Evolutionary conservation across 1,140 invertebrate species (phyloP).

Genomic region (Ips nitidus): DNA sequence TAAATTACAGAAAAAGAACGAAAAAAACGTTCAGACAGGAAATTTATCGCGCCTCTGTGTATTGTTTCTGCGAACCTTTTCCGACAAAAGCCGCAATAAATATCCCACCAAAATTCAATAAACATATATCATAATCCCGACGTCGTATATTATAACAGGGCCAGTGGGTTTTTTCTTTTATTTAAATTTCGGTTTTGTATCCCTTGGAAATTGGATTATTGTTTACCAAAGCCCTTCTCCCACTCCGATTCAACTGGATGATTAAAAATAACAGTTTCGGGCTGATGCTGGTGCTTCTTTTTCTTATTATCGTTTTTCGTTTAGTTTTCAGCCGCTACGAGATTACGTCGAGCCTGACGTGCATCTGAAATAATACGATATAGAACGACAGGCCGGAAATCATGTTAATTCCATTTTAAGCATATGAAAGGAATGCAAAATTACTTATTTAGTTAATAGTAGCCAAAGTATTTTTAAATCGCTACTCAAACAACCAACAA

Average conservation of each 20-base stretch:
- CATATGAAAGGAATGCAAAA: too few species aligned
- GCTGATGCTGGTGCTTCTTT: too few species aligned
- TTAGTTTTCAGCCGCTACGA: too few species aligned
- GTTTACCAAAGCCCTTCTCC: conserved; percentile 18
- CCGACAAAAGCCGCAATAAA: conserved; percentile 4
- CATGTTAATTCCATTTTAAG: too few species aligned
- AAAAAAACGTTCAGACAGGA: neutral
- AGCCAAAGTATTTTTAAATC: too few species aligned
- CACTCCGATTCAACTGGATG: neutral
- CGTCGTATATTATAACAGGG: conserved; percentile 16
- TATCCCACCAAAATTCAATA: conserved; percentile 22
- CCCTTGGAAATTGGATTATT: conserved; percentile 27
- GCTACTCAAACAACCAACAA: too few species aligned
- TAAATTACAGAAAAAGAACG: neutral
- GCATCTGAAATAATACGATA: too few species aligned
- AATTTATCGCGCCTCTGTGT: conserved; percentile 7
- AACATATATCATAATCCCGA: conserved; percentile 23
- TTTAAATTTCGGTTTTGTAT: conserved; percentile 27
- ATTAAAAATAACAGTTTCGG: conserved; percentile 19
- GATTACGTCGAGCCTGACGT: too few species aligned
- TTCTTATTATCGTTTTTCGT: too few species aligned
- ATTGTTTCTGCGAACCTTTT: conserved; percentile 17
- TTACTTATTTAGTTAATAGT: too few species aligned
- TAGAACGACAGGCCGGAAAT: too few species aligned
- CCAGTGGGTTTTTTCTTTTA: conserved; percentile 16